Evolutionary conservation across 2,888 invertebrate genomes (phyloP).

Genomic region (Trissolcus japonicus): DNA sequence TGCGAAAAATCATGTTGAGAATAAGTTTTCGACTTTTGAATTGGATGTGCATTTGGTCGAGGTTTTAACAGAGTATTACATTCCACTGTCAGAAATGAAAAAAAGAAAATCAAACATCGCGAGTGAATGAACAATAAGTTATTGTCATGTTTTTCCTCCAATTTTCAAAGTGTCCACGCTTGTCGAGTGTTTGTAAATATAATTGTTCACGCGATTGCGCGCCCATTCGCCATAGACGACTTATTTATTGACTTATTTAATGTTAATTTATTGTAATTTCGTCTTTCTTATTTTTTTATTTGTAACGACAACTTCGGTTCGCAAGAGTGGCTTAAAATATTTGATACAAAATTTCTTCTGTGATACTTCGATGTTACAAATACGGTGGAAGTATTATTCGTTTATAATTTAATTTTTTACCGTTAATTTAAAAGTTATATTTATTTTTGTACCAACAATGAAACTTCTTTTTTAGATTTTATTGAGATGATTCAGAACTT

Average conservation of each 20-base stretch:
- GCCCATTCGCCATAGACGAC: slow-evolving; percentile 29
- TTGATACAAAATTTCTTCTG: slow-evolving; percentile 36
- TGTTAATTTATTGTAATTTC: slow-evolving; percentile 43
- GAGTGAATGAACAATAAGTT: slow-evolving; percentile 17
- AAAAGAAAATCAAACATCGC: slow-evolving; percentile 22
- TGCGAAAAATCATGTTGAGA: slow-evolving; percentile 8
- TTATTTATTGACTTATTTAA: slow-evolving; percentile 51
- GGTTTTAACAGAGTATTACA: slow-evolving; percentile 40
- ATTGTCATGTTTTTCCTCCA: neutral
- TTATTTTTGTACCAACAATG: slow-evolving; percentile 3
- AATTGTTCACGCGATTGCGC: slow-evolving; percentile 36
- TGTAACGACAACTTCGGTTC: slow-evolving; percentile 10
- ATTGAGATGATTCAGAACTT: neutral
- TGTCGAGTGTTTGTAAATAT: slow-evolving; percentile 41
- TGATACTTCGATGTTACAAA: slow-evolving; percentile 38
- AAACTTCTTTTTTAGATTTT: too few relatives aligned
- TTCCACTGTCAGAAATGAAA: slow-evolving; percentile 43
- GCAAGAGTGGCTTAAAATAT: slow-evolving; percentile 14
- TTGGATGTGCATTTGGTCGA: slow-evolving; percentile 45
- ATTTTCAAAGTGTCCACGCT: slow-evolving; percentile 6
- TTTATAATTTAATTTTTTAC: slow-evolving; percentile 9
- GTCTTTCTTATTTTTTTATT: slow-evolving; percentile 4
- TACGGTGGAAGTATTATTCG: slow-evolving; percentile 40
- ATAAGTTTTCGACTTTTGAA: slow-evolving; percentile 27
- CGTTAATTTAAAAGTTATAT: slow-evolving; percentile 1